Percentiles rank a stretch among this genome's conserved stretches.
Evolutionary conservation across 2,113 vertebrate species (phyloP).

Genomic region (Hypanus sabinus): DNA sequence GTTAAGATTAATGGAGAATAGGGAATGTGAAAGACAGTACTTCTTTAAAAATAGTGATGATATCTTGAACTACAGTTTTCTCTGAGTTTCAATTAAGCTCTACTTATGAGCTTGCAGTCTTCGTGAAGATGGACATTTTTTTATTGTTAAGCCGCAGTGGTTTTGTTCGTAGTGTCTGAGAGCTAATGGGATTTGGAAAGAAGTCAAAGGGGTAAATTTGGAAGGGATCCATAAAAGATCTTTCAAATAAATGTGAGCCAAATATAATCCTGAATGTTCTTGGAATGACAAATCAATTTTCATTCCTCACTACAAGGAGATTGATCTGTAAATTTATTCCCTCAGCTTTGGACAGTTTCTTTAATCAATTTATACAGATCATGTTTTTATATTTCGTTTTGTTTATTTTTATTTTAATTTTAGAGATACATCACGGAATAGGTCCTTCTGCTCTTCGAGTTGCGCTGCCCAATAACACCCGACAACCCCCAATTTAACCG

Average conservation of each 20-base stretch:
- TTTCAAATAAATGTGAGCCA: neutral
- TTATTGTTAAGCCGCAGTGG: neutral
- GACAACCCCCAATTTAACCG: no score
- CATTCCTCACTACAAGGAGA: no score
- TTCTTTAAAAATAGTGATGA: neutral
- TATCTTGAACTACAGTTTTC: neutral
- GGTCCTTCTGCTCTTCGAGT: no score
- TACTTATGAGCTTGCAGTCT: neutral
- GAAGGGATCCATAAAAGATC: neutral
- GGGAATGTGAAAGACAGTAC: neutral
- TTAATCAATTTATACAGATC: no score
- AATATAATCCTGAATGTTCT: no score
- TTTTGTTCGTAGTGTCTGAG: neutral
- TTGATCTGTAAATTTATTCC: no score
- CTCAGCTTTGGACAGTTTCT: no score
- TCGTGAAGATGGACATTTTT: neutral
- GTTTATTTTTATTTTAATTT: no score
- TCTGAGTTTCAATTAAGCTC: neutral
- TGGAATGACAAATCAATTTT: no score
- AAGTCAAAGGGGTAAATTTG: neutral
- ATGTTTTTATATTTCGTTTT: no score
- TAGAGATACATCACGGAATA: no score
- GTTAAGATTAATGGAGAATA: neutral
- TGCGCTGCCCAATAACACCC: no score
- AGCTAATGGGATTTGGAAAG: neutral